Evolutionary conservation across 2,797 vertebrate species (phyloP).

Genomic region (Scolopax rusticola): DNA sequence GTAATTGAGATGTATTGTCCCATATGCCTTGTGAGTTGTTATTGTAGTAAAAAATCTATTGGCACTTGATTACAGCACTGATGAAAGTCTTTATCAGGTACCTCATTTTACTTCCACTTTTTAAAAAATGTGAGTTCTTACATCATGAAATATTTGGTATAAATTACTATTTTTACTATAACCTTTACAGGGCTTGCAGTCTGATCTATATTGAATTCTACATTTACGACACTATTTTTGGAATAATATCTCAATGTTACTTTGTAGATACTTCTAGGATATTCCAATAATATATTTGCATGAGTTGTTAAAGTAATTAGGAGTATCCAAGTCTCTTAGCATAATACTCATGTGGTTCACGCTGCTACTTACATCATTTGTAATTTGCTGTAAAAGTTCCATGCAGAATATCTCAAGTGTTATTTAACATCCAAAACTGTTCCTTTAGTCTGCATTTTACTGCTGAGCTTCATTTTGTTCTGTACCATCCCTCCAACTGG

Average conservation of each 20-base stretch:
- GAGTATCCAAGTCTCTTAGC: not conserved
- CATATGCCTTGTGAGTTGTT: conserved; percentile 7
- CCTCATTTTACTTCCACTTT: conserved; percentile 22
- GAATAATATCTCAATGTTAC: not conserved
- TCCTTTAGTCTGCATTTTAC: not conserved
- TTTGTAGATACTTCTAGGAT: not conserved
- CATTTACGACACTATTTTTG: not conserved
- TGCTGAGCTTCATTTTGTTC: not conserved
- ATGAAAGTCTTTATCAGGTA: conserved; percentile 54
- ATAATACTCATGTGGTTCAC: not conserved
- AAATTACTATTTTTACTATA: conserved; percentile 13
- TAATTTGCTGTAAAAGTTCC: not conserved
- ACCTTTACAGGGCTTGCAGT: not conserved
- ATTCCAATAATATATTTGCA: not conserved
- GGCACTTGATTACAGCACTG: conserved; percentile 21
- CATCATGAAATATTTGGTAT: conserved; percentile 8
- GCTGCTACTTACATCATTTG: not conserved
- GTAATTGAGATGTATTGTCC: not conserved
- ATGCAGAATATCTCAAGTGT: not conserved
- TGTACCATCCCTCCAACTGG: not conserved
- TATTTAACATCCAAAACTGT: not conserved
- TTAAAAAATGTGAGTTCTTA: conserved; percentile 4
- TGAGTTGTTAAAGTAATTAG: not conserved
- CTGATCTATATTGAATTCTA: not conserved
- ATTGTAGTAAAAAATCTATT: conserved; percentile 54